phyloP scores from a whole-genome alignment of 2,113 vertebrate genomes.

The Oryzias curvinotus region DNA sequence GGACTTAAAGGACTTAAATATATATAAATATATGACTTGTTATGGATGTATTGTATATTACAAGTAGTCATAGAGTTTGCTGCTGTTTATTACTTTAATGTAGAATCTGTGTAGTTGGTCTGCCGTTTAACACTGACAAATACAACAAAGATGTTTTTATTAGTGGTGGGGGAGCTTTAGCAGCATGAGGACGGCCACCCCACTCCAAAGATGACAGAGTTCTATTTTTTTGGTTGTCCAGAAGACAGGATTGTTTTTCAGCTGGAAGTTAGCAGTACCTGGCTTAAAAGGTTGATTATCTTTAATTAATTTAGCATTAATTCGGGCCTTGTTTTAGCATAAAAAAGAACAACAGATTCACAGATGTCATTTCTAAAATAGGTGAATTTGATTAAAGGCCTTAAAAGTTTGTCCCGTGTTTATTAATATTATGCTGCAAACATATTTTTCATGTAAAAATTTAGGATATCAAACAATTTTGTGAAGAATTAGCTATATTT shows the following conservation, averaged over 20 bases:
- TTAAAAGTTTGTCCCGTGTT: not conserved
- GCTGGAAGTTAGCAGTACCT: constrained; percentile 20
- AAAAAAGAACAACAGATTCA: not conserved
- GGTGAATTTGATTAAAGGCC: constrained; percentile 4
- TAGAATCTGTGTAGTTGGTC: constrained; percentile 66
- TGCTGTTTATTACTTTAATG: constrained; percentile 65
- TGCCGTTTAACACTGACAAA: constrained; percentile 47
- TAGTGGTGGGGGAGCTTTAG: constrained; percentile 53
- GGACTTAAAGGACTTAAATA: constrained; percentile 57
- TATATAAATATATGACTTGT: constrained; percentile 63
- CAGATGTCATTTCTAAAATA: not conserved
- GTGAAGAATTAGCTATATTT: too few relatives aligned
- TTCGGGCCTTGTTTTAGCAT: constrained; percentile 25
- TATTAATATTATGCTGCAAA: too few relatives aligned
- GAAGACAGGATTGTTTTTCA: constrained; percentile 25
- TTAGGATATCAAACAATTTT: too few relatives aligned
- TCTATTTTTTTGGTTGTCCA: constrained; percentile 33
- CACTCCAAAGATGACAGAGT: constrained; percentile 27
- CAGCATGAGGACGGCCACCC: constrained; percentile 53
- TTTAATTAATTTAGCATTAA: constrained; percentile 1
- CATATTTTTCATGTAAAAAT: too few relatives aligned
- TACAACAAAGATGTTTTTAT: constrained; percentile 56
- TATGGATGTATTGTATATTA: constrained; percentile 67
- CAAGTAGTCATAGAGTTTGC: constrained; percentile 66
- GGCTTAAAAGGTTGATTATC: constrained; percentile 19